A percentile compares a stretch with the other conserved stretches of the same genome.
Evolutionary conservation across 2,888 invertebrate genomes (phyloP).

Genomic region (Protonemura montana): DNA sequence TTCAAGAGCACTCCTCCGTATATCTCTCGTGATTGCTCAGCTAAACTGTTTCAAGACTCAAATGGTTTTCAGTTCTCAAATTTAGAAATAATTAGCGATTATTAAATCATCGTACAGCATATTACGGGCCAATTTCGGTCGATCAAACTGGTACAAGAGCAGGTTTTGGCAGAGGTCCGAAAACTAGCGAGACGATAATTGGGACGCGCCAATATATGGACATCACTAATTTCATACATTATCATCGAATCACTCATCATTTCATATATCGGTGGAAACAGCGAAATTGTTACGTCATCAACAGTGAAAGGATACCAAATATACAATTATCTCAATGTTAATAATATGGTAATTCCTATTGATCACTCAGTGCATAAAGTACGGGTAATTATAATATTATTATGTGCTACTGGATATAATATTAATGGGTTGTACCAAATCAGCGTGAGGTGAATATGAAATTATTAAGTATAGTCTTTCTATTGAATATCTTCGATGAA

Average conservation of each 20-base stretch:
- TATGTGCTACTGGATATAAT: slow-evolving; percentile 28
- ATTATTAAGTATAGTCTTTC: slow-evolving; percentile 7
- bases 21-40: neutral
- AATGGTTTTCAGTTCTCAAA: neutral
- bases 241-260: slow-evolving; percentile 19
- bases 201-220: slow-evolving; percentile 30
- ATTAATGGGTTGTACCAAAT: slow-evolving; percentile 21
- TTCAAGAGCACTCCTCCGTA: neutral
- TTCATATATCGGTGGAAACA: neutral
- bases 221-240: slow-evolving; percentile 12
- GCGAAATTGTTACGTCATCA: slow-evolving; percentile 29
- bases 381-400: slow-evolving; percentile 25
- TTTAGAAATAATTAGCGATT: slow-evolving; percentile 12
- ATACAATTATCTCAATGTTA: slow-evolving; percentile 20
- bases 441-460: slow-evolving; percentile 23
- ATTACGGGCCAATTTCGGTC: neutral
- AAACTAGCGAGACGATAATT: neutral
- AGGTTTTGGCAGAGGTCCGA: slow-evolving; percentile 24
- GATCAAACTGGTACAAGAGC: neutral
- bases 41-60: neutral
- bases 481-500: slow-evolving; percentile 16
- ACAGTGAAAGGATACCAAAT: slow-evolving; percentile 24
- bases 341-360: slow-evolving; percentile 34
- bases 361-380: slow-evolving; percentile 33
- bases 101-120: neutral